Evolutionary conservation across 2,113 vertebrate species (phyloP).

Genomic region (Gnathonemus longibarbis): DNA sequence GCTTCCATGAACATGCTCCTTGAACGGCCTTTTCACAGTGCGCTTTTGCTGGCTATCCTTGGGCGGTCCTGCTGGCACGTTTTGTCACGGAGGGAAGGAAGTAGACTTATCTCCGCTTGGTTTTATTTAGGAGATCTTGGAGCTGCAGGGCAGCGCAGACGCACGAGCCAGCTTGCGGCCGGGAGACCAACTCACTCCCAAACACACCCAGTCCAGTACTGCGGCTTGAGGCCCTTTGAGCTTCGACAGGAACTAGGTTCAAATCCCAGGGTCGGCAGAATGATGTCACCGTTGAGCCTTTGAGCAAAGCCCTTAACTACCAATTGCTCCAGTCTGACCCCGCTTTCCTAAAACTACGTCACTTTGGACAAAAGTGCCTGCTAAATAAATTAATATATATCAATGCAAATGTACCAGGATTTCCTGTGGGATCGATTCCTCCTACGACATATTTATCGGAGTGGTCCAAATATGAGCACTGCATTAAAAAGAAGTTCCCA

Average conservation of each 20-base stretch:
- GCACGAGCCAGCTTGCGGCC: not conserved
- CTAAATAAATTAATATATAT: not conserved
- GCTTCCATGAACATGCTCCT: not conserved
- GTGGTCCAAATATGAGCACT: not conserved
- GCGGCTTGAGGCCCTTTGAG: slow-evolving; percentile 32
- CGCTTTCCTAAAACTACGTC: not conserved
- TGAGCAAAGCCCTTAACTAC: not conserved
- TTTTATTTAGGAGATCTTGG: not conserved
- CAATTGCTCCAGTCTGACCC: not conserved
- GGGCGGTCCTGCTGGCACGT: not conserved
- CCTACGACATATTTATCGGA: not conserved
- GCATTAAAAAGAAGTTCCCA: not conserved
- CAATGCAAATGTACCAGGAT: not conserved
- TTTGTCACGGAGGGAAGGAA: not conserved
- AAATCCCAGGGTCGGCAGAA: not conserved
- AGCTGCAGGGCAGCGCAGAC: not conserved
- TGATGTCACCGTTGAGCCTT: not conserved
- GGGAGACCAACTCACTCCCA: not conserved
- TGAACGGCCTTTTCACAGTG: not conserved
- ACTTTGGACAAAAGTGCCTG: not conserved
- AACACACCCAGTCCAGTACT: not conserved
- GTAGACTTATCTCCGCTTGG: not conserved
- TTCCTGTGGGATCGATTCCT: slow-evolving; percentile 24
- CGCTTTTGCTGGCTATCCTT: not conserved
- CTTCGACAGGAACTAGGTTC: slow-evolving; percentile 22